A percentile compares a stretch with the other conserved stretches of the same genome.
Evolutionary conservation across 2,797 vertebrate genomes (phyloP).

Genomic region (Oryzias dopingdopingensis): DNA sequence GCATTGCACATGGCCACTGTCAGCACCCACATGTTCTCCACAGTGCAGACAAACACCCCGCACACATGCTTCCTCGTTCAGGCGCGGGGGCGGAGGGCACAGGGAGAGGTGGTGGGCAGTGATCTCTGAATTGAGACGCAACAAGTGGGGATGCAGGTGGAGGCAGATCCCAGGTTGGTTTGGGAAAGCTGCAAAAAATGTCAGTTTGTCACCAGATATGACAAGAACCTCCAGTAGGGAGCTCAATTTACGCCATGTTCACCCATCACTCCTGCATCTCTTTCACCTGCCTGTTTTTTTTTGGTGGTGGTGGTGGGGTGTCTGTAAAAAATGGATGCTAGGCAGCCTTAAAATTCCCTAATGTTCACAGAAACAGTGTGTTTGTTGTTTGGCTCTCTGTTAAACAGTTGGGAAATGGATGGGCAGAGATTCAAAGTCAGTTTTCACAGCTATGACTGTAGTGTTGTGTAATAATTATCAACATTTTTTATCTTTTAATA

Average conservation of each 20-base stretch:
- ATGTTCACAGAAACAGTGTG: too few species aligned
- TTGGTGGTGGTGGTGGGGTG: too few species aligned
- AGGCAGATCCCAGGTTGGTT: constrained; percentile 3
- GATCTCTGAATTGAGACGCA: constrained; percentile 35
- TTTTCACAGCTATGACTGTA: too few species aligned
- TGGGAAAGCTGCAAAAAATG: background rate
- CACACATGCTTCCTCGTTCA: constrained; percentile 50
- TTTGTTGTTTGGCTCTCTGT: too few species aligned
- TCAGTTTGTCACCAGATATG: background rate
- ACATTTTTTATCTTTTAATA: too few species aligned
- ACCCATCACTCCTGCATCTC: background rate
- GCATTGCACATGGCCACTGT: constrained; percentile 47
- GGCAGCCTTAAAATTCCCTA: too few species aligned
- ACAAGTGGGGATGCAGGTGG: constrained; percentile 44
- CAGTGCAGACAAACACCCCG: constrained; percentile 29
- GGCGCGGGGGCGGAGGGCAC: constrained; percentile 53
- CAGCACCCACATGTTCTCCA: constrained; percentile 65
- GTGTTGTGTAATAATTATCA: too few species aligned
- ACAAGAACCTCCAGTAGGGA: background rate
- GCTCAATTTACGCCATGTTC: background rate
- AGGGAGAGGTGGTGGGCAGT: constrained; percentile 30
- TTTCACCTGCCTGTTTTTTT: too few species aligned
- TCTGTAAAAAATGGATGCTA: too few species aligned
- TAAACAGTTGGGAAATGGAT: too few species aligned
- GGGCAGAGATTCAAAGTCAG: too few species aligned